Conservation (phyloP, 2,113 vertebrate genomes). For the Hippocampus abdominalis region DNA sequence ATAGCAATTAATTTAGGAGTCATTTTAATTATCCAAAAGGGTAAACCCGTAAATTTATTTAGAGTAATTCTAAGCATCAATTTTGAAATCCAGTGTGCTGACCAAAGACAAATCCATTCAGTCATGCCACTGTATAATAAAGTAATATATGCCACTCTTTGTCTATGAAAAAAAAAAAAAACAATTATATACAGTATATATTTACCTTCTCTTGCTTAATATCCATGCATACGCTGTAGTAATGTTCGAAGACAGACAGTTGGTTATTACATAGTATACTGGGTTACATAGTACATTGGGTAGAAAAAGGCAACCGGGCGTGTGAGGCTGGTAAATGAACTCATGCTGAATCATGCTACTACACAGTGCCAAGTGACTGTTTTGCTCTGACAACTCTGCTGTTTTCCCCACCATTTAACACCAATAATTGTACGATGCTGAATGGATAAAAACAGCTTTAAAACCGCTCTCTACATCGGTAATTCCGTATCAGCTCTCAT, state of each 20-base stretch:
- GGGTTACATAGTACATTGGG: neutral
- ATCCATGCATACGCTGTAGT: neutral
- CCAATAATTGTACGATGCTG: neutral
- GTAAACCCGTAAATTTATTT: constrained; percentile 5
- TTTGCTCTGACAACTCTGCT: neutral
- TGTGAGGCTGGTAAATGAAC: neutral
- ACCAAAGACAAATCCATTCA: neutral
- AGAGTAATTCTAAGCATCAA: neutral
- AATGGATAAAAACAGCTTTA: neutral
- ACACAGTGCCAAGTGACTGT: neutral
- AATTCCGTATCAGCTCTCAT: neutral
- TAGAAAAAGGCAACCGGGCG: neutral
- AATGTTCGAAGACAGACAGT: neutral
- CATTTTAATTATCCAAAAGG: constrained; percentile 13
- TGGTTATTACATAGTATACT: neutral
- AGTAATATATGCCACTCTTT: neutral
- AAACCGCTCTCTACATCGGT: neutral
- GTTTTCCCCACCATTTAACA: neutral
- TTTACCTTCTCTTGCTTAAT: neutral
- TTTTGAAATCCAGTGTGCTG: neutral
- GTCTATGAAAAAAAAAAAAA: neutral
- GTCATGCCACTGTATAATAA: neutral
- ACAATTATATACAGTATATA: too few species aligned
- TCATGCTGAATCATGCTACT: neutral
- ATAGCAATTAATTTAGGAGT: constrained; percentile 2